Base-by-base conservation (phyloP, 1,140 invertebrate genomes). In the Apis dorsata region DNA sequence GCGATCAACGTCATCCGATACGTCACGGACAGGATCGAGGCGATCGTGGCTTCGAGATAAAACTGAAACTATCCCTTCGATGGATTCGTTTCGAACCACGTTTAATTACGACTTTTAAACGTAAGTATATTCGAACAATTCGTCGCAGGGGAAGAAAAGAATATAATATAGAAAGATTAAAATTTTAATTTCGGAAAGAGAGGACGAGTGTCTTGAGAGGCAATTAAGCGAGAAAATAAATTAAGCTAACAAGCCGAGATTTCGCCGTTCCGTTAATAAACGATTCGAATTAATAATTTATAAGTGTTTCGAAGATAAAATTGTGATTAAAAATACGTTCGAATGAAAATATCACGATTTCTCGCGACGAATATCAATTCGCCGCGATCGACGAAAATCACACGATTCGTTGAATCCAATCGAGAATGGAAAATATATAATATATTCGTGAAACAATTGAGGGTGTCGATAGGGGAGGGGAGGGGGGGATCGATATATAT, bases 211-310 rank as follows among this genome's bases (percentile, higher is more conserved):
- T 28, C 59, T 63, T 1, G 49, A 49, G 55, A 55, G n/a, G 59
- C 19, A 75, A 71, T 51, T 49, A 59, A 74, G 51, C 19, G 12
- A 68, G 55, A 57, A 75, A n/a, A 63, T 84, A 51, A 24, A 77
- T 65, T 17, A 44, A 53, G 19, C 21, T 60, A 11, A 2, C 55
- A 15, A 59, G 24, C 10, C 53, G 51, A 15, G 21, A 49, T 49
- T 57, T 21, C 53, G 3, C 5, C 12, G n/a, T 10, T 59, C 5
- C 34, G 34, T 7, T 7, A 0, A 44, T 44, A 44, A 44, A 44
- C 34, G 34, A 44, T 44, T 44, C 34, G 5, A 44, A 44, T 44
- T 44, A 44, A 44, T 44, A 44, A 44, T 44, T 44, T 44, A 44
- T 44, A 7, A 44, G 34, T 44, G 4, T 34, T 34, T 34, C 0